These are phyloP conservation scores for Notarius quadriscutis DNA, from an alignment of 2,113 vertebrate species.

Conservation along the genomic window DNA sequence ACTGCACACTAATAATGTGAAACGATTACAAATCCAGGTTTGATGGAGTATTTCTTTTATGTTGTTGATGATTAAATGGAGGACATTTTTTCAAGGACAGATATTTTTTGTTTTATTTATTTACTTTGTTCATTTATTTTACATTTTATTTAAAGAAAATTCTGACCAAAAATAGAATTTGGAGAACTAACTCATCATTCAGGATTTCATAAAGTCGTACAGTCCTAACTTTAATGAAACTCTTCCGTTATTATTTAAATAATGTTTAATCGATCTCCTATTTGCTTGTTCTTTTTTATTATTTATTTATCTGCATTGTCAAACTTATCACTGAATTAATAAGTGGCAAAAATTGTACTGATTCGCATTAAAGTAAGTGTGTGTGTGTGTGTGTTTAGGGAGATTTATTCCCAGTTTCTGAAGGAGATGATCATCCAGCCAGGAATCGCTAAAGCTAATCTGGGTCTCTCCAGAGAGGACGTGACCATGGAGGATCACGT, in stretches of 20 bases:
- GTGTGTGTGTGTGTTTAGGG: constrained; percentile 68
- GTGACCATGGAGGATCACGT: constrained; percentile 97
- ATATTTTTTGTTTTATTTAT: background rate
- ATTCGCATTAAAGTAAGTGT: background rate
- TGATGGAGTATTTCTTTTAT: background rate
- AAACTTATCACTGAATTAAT: background rate
- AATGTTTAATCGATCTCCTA: too few species aligned
- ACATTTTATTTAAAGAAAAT: background rate
- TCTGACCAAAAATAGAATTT: background rate
- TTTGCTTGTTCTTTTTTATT: background rate
- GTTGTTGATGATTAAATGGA: background rate
- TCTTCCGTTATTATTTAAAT: background rate
- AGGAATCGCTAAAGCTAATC: constrained; percentile 93
- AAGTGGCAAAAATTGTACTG: background rate
- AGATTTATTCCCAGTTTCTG: constrained; percentile 91
- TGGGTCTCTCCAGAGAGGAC: constrained; percentile 91
- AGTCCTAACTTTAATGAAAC: background rate
- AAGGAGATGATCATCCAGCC: constrained; percentile 99
- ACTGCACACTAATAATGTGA: background rate
- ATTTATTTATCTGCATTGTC: background rate
- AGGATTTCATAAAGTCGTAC: too few species aligned
- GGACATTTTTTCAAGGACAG: background rate
- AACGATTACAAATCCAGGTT: background rate
- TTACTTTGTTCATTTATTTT: background rate
- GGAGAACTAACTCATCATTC: too few species aligned